These are phyloP conservation scores for Lochmaea capreae DNA, from an alignment of 2,888 invertebrate species.

Conservation along the genomic window DNA sequence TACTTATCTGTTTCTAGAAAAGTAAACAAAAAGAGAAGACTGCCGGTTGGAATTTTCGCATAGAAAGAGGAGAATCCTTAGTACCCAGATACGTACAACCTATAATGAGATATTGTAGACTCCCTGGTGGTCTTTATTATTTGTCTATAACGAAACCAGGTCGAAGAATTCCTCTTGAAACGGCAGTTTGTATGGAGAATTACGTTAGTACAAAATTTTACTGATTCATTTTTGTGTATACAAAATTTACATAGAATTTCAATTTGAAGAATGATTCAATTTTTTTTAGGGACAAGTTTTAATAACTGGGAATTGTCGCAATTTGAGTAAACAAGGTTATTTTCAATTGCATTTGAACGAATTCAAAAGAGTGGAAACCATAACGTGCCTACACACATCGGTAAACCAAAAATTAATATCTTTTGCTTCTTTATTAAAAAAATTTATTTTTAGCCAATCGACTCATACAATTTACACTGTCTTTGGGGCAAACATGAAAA, in stretches of 20 bases:
- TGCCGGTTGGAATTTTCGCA: conserved; percentile 49
- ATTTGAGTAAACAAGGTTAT: conserved; percentile 66
- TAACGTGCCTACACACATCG: conserved; percentile 72
- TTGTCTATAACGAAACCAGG: conserved; percentile 72
- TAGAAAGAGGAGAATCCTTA: conserved; percentile 49
- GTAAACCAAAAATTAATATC: conserved; percentile 57
- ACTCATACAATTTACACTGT: conserved; percentile 70
- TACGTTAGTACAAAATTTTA: conserved; percentile 51
- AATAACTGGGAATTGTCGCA: conserved; percentile 68
- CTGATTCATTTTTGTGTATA: no score
- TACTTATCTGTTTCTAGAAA: conserved; percentile 13
- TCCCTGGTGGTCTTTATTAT: conserved; percentile 74
- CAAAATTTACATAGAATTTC: no score
- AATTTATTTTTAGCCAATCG: conserved; percentile 66
- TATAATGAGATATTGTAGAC: conserved; percentile 63
- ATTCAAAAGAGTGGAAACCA: conserved; percentile 69
- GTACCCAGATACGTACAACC: conserved; percentile 63
- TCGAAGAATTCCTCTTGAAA: conserved; percentile 67
- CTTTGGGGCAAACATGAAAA: conserved; percentile 81
- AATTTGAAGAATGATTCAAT: not conserved
- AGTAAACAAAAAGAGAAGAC: conserved; percentile 9
- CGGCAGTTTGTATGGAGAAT: conserved; percentile 62
- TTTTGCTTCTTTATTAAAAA: conserved; percentile 12
- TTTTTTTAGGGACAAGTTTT: conserved; percentile 69
- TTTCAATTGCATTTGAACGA: conserved; percentile 72